phyloP scores from a whole-genome alignment of 2,888 invertebrate species.

The Lasioglossum lativentre region DNA sequence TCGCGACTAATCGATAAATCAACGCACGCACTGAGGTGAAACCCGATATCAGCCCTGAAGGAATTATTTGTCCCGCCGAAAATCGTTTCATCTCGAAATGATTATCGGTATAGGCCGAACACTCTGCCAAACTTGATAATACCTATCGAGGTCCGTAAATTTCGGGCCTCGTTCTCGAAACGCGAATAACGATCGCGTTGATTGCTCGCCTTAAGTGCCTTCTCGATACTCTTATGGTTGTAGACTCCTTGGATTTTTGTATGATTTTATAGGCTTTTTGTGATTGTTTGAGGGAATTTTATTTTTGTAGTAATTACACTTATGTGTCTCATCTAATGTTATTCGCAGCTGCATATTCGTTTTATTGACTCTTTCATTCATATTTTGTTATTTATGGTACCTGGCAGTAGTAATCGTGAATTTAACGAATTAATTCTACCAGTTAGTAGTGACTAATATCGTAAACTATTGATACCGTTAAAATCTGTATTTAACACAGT shows the following conservation, averaged over 20 bases:
- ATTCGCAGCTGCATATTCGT: too few relatives aligned
- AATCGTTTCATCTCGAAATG: constrained; percentile 32
- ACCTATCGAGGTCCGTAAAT: constrained; percentile 35
- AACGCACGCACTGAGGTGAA: constrained; percentile 44
- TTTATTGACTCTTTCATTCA: neutral
- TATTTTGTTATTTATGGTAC: neutral
- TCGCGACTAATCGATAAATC: constrained; percentile 66
- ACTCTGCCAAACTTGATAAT: constrained; percentile 35
- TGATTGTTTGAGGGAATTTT: too few relatives aligned
- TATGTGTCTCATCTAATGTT: too few relatives aligned
- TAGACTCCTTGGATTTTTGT: neutral
- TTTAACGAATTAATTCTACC: neutral
- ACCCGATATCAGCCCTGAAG: constrained; percentile 61
- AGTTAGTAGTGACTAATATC: neutral
- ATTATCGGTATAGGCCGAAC: constrained; percentile 46
- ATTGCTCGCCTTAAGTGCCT: neutral
- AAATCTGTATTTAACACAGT: neutral
- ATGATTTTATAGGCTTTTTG: neutral
- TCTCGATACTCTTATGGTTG: neutral
- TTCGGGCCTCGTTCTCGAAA: neutral
- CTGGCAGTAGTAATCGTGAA: neutral
- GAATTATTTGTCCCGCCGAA: constrained; percentile 51
- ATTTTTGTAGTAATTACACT: too few relatives aligned
- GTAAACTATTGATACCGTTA: neutral
- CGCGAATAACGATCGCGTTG: constrained; percentile 1